These are phyloP conservation scores for Drosophila simulans DNA, from an alignment of 1,140 invertebrate species.

Conservation along the genomic window DNA sequence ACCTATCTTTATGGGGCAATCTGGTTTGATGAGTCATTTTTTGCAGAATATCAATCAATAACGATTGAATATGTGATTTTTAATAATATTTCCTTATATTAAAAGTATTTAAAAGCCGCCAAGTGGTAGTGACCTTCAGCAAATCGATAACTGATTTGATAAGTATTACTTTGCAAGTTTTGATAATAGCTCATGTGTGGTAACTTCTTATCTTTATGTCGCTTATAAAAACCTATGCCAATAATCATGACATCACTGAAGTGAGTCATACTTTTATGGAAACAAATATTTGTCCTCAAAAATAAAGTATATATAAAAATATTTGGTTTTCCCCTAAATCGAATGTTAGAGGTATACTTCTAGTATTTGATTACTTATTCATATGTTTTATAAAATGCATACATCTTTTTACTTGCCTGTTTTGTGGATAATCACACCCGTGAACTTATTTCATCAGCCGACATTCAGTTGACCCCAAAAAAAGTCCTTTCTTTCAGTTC, in stretches of 20 bases:
- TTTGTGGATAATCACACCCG: background rate
- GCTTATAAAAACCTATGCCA: background rate
- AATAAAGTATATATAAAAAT: background rate
- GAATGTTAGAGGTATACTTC: no score
- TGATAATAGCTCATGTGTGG: slow-evolving; percentile 5
- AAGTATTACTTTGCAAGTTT: background rate
- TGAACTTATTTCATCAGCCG: slow-evolving; percentile 15
- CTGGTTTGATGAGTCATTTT: background rate
- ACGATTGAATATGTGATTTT: background rate
- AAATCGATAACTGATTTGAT: slow-evolving; percentile 12
- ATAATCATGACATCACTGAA: background rate
- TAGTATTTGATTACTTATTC: no score
- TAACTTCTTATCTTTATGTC: slow-evolving; percentile 1
- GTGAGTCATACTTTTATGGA: background rate
- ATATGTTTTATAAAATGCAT: no score
- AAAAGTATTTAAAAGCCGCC: background rate
- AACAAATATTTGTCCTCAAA: background rate
- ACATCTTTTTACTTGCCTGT: no score
- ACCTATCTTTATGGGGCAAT: background rate
- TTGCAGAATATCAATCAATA: background rate
- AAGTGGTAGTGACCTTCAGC: slow-evolving; percentile 3
- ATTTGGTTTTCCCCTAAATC: background rate
- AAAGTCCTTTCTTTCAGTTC: slow-evolving; percentile 7
- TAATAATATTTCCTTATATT: background rate
- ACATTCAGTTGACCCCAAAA: slow-evolving; percentile 3